Percentiles rank a stretch among this genome's conserved stretches.
phyloP scores from a whole-genome alignment of 2,797 vertebrate species.

The Lepidocolaptes lacrymiger region DNA sequence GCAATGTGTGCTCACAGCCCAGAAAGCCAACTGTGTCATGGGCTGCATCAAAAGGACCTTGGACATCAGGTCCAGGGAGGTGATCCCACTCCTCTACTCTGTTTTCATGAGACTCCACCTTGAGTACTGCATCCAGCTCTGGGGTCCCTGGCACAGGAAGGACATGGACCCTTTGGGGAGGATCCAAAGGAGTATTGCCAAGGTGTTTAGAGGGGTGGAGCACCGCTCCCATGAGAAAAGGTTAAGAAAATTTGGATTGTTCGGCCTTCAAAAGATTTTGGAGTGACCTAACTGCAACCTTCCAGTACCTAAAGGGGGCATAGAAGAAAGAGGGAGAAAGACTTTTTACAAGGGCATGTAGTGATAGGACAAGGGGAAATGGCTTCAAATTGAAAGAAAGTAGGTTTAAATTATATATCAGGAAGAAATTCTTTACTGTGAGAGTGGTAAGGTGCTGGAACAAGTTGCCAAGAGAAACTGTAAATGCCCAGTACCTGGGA shows the following conservation, averaged over 20 bases:
- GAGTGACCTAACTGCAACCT: neutral
- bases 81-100: neutral
- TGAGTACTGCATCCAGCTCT: neutral
- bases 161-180: rapidly evolving
- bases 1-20: rapidly evolving
- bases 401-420: neutral
- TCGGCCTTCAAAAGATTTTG: neutral
- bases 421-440: neutral
- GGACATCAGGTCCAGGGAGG: neutral
- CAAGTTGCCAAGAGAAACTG: neutral
- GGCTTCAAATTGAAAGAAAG: neutral
- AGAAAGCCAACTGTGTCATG: rapidly evolving
- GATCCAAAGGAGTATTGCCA: neutral
- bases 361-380: neutral
- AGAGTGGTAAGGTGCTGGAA: neutral
- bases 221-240: neutral
- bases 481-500: neutral
- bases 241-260: neutral
- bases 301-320: neutral
- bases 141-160: neutral
- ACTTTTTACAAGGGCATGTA: neutral
- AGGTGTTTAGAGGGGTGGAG: neutral
- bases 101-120: neutral
- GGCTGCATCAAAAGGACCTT: rapidly evolving
- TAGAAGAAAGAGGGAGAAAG: neutral